Conservation (phyloP, 2,797 vertebrate species). For the Chromobotia macracanthus region DNA sequence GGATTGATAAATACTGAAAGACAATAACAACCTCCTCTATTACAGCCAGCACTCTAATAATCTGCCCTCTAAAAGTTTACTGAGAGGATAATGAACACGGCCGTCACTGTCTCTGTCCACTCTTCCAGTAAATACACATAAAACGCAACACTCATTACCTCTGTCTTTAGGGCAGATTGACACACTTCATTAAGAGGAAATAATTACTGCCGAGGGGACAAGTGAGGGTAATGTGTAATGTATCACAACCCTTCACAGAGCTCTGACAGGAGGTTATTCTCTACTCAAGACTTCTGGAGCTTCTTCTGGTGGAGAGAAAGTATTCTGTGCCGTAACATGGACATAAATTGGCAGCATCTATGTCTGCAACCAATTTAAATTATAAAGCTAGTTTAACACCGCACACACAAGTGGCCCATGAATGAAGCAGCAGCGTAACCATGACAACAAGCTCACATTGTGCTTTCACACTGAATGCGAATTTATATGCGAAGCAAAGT, state of each 20-base stretch:
- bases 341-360: background rate
- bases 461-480: too few species aligned
- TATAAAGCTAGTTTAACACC: background rate
- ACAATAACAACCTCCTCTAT: conserved; percentile 3
- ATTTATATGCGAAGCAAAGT: too few species aligned
- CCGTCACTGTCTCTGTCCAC: conserved; percentile 22
- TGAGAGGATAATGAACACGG: conserved; percentile 47
- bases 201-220: conserved; percentile 41
- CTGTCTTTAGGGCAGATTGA: conserved; percentile 26
- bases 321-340: background rate
- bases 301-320: background rate
- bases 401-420: too few species aligned
- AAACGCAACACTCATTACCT: conserved; percentile 22
- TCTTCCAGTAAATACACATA: conserved; percentile 31
- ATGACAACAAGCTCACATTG: too few species aligned
- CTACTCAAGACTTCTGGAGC: background rate
- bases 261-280: background rate
- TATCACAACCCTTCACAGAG: conserved; percentile 23
- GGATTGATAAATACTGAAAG: conserved; percentile 12
- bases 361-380: background rate
- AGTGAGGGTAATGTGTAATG: conserved; percentile 29
- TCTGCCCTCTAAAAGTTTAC: conserved; percentile 44
- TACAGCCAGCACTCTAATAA: conserved; percentile 22
- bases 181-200: conserved; percentile 51
- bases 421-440: too few species aligned